Evolutionary conservation across 2,113 vertebrate genomes (phyloP), one percentile per base, ranked within the genome.

Genomic region (Columbina picui): DNA sequence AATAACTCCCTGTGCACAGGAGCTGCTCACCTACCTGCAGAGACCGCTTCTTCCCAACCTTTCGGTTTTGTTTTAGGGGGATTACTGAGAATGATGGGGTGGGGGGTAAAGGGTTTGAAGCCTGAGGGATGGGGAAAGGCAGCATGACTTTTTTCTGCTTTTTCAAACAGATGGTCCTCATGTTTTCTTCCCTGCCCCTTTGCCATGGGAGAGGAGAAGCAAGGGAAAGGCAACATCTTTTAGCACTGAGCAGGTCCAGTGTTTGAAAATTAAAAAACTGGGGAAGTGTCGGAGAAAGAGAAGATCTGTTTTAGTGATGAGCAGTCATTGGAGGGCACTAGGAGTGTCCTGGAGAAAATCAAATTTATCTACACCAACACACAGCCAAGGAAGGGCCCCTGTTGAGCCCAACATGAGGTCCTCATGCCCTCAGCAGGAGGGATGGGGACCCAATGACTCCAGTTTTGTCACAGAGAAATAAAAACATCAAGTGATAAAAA

Each of bases 1-100:
- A 97, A 95, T 95, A 95, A 67, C 90, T 93, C 90, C 61, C 50
- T 52, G 89, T 1, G 2, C 85, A 55, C 52, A 27, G 69, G 61
- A 85, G 47, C 27, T 16, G 30, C 70, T 73, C 53, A 27, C 53
- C 65, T 70, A 25, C 74, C 84, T 73, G 45, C 71, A 81, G 47
- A 79, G 22, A 60, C 49, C 70, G 22, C 43, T 61, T 64, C 29
- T 43, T 74, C 71, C 87, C 45, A 45, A 1, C 4, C 2, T 20
- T 57, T 27, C 15, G 1, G 30, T 11, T 69, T 68, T 53, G n/a
- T 56, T 85, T 73, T 49, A 53, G 11, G 12, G 14, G 3, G 5
- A 60, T 45, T 87, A 15, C 29, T 90, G 39, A 57, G 50, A 41
- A 56, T 36, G 25, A 11, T 0, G 3, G 29, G 3, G 7, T 65